Evolutionary conservation across 2,888 invertebrate species (phyloP).

Genomic region (Micoletzkya japonica): DNA sequence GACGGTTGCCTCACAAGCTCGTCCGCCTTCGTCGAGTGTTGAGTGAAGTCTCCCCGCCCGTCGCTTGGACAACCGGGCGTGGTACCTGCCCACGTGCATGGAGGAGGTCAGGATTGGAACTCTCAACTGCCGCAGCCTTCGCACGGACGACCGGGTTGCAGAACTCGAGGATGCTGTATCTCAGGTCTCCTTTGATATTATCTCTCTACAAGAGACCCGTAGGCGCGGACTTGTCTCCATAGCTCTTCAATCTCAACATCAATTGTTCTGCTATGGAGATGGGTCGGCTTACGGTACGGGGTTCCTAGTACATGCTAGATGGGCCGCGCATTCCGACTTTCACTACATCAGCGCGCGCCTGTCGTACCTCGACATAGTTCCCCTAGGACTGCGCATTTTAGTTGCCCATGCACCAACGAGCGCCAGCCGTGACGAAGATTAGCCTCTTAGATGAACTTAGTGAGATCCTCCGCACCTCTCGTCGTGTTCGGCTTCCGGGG

Average conservation of each 20-base stretch:
- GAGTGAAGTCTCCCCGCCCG: not conserved
- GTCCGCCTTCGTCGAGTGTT: not conserved
- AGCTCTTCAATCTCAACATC: not conserved
- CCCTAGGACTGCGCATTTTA: not conserved
- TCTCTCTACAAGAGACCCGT: not conserved
- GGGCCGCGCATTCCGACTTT: not conserved
- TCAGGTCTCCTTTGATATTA: not conserved
- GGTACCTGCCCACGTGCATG: not conserved
- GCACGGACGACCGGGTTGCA: not conserved
- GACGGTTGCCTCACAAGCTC: not conserved
- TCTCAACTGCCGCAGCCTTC: not conserved
- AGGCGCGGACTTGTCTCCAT: not conserved
- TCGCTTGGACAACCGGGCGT: conserved; percentile 4
- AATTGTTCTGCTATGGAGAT: not conserved
- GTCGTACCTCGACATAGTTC: not conserved
- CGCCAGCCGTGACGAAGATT: not conserved
- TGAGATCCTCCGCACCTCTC: not conserved
- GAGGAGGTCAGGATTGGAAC: not conserved
- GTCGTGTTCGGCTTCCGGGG: conserved; percentile 9
- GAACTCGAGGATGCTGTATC: conserved; percentile 1
- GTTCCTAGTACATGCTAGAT: not conserved
- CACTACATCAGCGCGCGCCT: not conserved
- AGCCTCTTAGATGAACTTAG: not conserved
- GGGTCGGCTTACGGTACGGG: not conserved
- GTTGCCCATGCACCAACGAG: not conserved